These are phyloP conservation scores for Amyelois transitella DNA, from an alignment of 1,140 invertebrate species.

Conservation along the genomic window DNA sequence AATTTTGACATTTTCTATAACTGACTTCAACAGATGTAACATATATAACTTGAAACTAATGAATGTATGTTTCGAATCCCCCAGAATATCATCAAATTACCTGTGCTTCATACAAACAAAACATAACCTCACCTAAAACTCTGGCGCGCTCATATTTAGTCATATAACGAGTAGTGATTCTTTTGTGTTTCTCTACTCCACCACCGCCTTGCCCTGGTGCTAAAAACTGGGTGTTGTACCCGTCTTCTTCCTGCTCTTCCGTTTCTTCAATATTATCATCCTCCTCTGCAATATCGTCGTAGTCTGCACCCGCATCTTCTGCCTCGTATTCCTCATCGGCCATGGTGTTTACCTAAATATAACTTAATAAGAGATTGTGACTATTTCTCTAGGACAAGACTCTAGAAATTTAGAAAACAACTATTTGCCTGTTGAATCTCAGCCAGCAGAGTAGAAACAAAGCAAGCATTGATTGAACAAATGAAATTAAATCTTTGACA, in stretches of 20 bases:
- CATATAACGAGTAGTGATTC: constrained; percentile 95
- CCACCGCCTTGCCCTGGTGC: constrained; percentile 82
- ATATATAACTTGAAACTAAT: too few species aligned
- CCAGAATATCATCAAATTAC: background rate
- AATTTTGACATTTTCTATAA: too few species aligned
- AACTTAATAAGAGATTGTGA: background rate
- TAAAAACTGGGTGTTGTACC: constrained; percentile 81
- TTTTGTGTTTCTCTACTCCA: constrained; percentile 86
- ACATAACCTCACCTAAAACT: constrained; percentile 50
- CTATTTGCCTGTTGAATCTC: too few species aligned
- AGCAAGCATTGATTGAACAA: too few species aligned
- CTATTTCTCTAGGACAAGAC: too few species aligned
- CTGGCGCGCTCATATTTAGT: constrained; percentile 88
- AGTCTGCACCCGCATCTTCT: constrained; percentile 60
- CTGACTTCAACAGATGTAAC: too few species aligned
- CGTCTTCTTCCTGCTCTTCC: constrained; percentile 77
- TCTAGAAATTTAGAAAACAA: too few species aligned
- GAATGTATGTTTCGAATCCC: too few species aligned
- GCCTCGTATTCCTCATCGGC: constrained; percentile 66
- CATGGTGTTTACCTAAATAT: constrained; percentile 29
- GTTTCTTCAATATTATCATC: constrained; percentile 63
- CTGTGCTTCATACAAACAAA: background rate
- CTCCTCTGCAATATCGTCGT: constrained; percentile 65
- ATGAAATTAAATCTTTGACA: too few species aligned
- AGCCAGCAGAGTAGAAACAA: too few species aligned